Evolutionary conservation across 2,113 vertebrate species (phyloP), one percentile per base, ranked within the genome.

Genomic region (Poicephalus gulielmi): DNA sequence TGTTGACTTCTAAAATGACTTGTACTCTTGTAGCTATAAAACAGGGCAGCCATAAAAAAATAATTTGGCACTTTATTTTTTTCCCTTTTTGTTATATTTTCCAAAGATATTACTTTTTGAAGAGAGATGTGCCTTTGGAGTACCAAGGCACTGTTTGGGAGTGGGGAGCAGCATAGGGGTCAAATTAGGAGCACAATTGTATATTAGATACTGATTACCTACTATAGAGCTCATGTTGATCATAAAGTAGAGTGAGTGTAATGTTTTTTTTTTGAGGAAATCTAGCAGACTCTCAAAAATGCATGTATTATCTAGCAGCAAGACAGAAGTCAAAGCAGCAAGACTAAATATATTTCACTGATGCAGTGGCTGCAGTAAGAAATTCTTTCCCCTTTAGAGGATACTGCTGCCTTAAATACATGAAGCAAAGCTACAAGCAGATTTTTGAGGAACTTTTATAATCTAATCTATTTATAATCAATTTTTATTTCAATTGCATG

Each of bases 391-490:
- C 31, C 59, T 69, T 24, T 76, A 13, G 41, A 82, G 41, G 15
- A 30, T 78, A 10, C 23, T 47, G 31, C 30, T 88, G 14, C 69
- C 80, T 86, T 77, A 73, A 92, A 88, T 80, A 88, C 4, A 25
- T 47, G 50, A 88, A 52, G 33, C 5, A 52, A 93, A 90, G 55
- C 60, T 78, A 25, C 33, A 78, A 28, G 39, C 73, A 86, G 60
- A 62, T 81, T 92, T 95, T 73, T 57, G 41, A 86, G 52, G 71
- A 93, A 92, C 46, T 92, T 94, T 68, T 73, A 18, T 88, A 71
- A 96, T 92, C 68, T 63, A 88, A 96, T 95, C 19, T 79, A 31
- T 85, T 87, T 85, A 14, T 95, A 91, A 95, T 95, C 77, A 76
- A 49, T 85, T 97, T 94, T 63, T 57, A 25, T 84, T 91, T 88